Evolutionary conservation across 2,888 invertebrate species (phyloP).

Genomic region (Maniola hyperantus): DNA sequence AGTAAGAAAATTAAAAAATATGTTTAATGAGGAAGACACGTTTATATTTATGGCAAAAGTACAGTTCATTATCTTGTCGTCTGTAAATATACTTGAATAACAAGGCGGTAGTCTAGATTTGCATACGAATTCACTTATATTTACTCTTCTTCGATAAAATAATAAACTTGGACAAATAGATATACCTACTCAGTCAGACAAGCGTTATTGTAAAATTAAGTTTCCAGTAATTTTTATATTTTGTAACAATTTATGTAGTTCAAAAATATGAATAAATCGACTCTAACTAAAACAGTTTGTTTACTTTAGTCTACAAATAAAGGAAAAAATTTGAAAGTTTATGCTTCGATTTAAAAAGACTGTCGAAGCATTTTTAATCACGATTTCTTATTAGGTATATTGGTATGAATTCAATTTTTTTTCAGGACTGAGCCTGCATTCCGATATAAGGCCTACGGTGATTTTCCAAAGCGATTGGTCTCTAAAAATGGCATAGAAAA

Average conservation of each 20-base stretch:
- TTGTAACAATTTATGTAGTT: not conserved
- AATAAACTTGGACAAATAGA: conserved; percentile 1
- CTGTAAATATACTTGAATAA: conserved; percentile 12
- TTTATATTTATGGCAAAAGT: not conserved
- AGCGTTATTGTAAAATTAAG: too few species aligned
- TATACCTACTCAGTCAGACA: too few species aligned
- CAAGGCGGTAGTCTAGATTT: conserved; percentile 14
- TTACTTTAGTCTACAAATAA: too few species aligned
- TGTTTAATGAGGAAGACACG: not conserved
- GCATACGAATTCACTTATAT: conserved; percentile 12
- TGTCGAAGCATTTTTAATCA: too few species aligned
- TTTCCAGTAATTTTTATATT: not conserved
- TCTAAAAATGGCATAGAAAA: conserved; percentile 72
- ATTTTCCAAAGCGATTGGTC: conserved; percentile 68
- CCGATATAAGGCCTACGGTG: conserved; percentile 56
- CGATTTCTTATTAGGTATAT: too few species aligned
- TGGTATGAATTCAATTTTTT: not conserved
- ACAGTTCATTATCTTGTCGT: not conserved
- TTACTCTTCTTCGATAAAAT: conserved; percentile 12
- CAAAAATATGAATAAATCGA: too few species aligned
- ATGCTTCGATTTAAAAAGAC: too few species aligned
- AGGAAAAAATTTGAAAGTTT: too few species aligned
- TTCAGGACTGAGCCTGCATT: conserved; percentile 44
- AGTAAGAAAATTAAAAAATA: not conserved
- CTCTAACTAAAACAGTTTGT: too few species aligned